Conservation (phyloP, 2,888 invertebrate species). For the Drosophila pseudotakahashii region DNA sequence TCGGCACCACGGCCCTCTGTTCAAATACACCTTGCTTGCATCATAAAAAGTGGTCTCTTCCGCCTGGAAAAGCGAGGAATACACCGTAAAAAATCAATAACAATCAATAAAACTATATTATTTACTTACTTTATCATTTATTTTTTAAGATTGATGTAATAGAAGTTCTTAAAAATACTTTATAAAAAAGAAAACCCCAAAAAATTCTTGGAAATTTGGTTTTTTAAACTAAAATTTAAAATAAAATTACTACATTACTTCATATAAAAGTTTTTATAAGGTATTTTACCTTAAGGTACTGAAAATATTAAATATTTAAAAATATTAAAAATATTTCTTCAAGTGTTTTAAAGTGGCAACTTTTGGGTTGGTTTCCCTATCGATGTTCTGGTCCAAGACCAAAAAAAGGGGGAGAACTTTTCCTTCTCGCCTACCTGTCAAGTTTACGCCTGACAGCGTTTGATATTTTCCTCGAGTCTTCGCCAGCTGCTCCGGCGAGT, state of each 20-base stretch:
- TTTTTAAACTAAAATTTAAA: too few species aligned
- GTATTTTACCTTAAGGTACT: too few species aligned
- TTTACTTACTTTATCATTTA: too few species aligned
- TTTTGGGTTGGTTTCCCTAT: conserved; percentile 55
- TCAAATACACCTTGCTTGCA: conserved; percentile 72
- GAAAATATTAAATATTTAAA: too few species aligned
- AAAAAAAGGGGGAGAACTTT: conserved; percentile 51
- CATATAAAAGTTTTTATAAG: too few species aligned
- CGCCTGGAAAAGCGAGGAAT: conserved; percentile 67
- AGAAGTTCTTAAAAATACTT: too few species aligned
- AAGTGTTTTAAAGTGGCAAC: conserved; percentile 50
- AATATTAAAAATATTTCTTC: neutral
- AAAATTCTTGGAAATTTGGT: too few species aligned
- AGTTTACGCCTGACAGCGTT: conserved; percentile 73
- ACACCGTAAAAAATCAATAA: conserved; percentile 2
- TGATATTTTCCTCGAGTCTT: conserved; percentile 42
- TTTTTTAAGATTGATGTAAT: too few species aligned
- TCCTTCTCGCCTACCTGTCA: conserved; percentile 67
- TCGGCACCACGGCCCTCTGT: conserved; percentile 50
- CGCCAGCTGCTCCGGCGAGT: conserved; percentile 57
- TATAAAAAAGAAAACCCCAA: too few species aligned
- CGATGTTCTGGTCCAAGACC: neutral
- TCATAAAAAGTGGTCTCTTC: conserved; percentile 53
- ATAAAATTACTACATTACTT: too few species aligned
- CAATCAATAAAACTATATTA: too few species aligned